Conservation (phyloP, 2,888 invertebrate species). For the Pterobdella sp. region DNA sequence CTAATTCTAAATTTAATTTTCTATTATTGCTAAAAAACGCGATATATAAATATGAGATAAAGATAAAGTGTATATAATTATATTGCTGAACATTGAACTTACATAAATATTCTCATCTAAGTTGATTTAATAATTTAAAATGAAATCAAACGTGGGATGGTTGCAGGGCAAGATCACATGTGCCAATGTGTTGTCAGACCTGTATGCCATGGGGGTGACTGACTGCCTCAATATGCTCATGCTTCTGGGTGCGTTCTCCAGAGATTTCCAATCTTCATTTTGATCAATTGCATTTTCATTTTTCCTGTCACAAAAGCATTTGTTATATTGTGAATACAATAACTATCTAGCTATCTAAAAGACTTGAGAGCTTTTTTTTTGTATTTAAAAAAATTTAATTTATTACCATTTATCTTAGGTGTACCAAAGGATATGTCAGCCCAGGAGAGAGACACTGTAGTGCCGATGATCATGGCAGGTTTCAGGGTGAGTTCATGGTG, state of each 20-base stretch:
- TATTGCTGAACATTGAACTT: not conserved
- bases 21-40: not conserved
- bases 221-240: slow-evolving; percentile 90
- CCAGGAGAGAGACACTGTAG: slow-evolving; percentile 77
- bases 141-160: too few species aligned
- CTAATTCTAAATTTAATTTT: too few species aligned
- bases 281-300: too few species aligned
- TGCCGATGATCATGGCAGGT: slow-evolving; percentile 80
- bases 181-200: slow-evolving; percentile 82
- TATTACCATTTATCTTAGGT: too few species aligned
- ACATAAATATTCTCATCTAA: too few species aligned
- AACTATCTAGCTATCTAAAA: too few species aligned
- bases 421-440: slow-evolving; percentile 83
- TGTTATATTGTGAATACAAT: too few species aligned
- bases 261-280: too few species aligned
- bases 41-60: not conserved
- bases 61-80: not conserved
- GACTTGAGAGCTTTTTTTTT: too few species aligned
- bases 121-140: not conserved
- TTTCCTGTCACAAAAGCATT: too few species aligned
- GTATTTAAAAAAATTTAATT: too few species aligned
- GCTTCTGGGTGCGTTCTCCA: slow-evolving; percentile 60
- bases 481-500: slow-evolving; percentile 66
- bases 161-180: slow-evolving; percentile 81
- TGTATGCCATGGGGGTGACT: slow-evolving; percentile 75